Base-by-base conservation (phyloP, 2,113 vertebrate species). In the Barnardius zonarius region DNA sequence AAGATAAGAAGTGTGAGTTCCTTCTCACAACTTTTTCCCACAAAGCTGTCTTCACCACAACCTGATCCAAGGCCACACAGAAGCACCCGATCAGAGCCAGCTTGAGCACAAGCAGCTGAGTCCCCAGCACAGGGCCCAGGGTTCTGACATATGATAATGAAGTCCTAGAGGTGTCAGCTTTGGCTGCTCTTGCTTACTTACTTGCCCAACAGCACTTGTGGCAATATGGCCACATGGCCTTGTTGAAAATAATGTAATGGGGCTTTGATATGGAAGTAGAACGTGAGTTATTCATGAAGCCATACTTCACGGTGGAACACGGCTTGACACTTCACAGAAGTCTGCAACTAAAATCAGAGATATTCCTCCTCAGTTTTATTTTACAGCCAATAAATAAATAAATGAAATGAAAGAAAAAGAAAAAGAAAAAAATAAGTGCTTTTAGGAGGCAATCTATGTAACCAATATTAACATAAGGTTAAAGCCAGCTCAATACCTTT, bases 41-140 rank as follows among this genome's bases (percentile, higher is more conserved):
- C 37, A 68, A 44, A 59, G 8, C 23, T 66, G 73, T 73, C 33
- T 57, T 74, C 17, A 46, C 12, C 0, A 0, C 39, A 35, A 16
- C 41, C 27, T 70, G 20, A 69, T 82, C 18, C 16, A 44, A 90
- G 25, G 37, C 35, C 37, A 41, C 43, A n/a, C 15, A 46, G 35
- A 31, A 88, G 17, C 54, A 51, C 3, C 0, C 0, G 16, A 25
- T 55, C 35, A 69, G 35, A 41, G 14, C 5, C 2, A 2, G 11
- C 14, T 64, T 44, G 17, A 81, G 27, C 35, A 48, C 15, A 19
- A 67, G 63, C 46, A 59, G 46, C 37, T 63, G 37, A 87, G 52
- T 1, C 13, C 15, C 4, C 25, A n/a, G 28, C 10, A 28, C 2
- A 49, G 37, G 22, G 31, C 10, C 28, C 12, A 59, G 12, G 43